Conservation (phyloP, 2,888 invertebrate species). For the Drosophila meridiana region DNA sequence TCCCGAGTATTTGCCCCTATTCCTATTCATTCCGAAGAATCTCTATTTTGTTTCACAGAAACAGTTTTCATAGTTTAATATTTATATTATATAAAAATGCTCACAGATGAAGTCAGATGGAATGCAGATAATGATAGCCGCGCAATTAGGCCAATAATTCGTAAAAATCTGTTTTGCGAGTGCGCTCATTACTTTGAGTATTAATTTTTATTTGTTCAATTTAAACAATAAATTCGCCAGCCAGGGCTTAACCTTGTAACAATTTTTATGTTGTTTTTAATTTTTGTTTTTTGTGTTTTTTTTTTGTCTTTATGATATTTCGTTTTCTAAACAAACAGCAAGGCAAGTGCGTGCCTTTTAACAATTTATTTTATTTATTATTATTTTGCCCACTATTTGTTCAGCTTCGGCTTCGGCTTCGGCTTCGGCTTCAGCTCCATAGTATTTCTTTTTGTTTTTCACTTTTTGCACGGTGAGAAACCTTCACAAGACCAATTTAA, state of each 20-base stretch:
- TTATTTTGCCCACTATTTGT: conserved; percentile 52
- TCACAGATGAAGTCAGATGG: neutral
- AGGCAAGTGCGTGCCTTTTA: conserved; percentile 58
- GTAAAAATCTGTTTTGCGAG: conserved; percentile 29
- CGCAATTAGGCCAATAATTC: conserved; percentile 47
- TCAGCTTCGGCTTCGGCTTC: conserved; percentile 56
- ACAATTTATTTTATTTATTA: conserved; percentile 53
- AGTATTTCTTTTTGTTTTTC: conserved; percentile 32
- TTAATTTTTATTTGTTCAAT: conserved; percentile 60
- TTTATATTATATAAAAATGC: neutral
- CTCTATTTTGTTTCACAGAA: neutral
- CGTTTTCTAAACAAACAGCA: conserved; percentile 61
- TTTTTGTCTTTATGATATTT: conserved; percentile 17
- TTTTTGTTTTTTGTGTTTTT: conserved; percentile 9
- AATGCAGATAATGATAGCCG: conserved; percentile 6
- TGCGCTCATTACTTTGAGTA: conserved; percentile 29
- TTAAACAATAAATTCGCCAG: conserved; percentile 58
- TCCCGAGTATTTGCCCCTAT: too few species aligned
- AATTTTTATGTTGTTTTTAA: conserved; percentile 31
- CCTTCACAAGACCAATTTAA: conserved; percentile 56
- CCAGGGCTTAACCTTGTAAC: conserved; percentile 57
- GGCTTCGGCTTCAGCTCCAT: conserved; percentile 54
- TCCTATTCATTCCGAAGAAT: too few species aligned
- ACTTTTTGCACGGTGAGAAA: conserved; percentile 43
- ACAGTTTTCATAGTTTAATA: too few species aligned